phyloP scores from a whole-genome alignment of 2,797 vertebrate genomes.

The Poeciliopsis gracilis region DNA sequence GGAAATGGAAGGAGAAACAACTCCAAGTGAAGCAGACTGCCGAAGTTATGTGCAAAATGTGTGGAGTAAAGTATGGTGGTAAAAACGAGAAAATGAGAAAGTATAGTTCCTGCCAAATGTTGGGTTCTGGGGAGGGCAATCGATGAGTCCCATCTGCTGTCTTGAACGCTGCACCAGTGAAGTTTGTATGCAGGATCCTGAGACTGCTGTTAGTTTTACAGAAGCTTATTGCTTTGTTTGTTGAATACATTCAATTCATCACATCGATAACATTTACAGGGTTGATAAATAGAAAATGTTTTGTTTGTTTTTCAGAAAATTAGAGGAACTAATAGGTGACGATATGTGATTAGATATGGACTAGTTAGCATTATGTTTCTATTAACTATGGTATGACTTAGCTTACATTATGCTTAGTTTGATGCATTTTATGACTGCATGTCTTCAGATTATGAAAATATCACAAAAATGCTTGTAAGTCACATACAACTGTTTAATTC shows the following conservation, averaged over 20 bases:
- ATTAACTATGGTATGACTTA: neutral
- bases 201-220: neutral
- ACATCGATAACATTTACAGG: neutral
- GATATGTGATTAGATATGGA: neutral
- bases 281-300: neutral
- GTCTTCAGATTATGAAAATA: neutral
- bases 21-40: neutral
- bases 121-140: neutral
- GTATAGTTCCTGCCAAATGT: neutral
- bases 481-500: neutral
- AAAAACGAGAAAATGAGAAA: neutral
- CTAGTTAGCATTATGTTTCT: neutral
- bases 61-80: neutral
- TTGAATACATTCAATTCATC: neutral
- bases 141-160: neutral
- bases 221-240: neutral
- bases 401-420: neutral
- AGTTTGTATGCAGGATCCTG: neutral
- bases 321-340: neutral
- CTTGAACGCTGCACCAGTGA: neutral
- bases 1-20: neutral
- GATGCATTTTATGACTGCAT: neutral
- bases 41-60: neutral
- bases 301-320: neutral
- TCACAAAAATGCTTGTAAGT: neutral